Percentiles rank a stretch among this genome's conserved stretches.
Evolutionary conservation across 1,140 invertebrate genomes (phyloP).

Genomic region (Subanguina moxae): DNA sequence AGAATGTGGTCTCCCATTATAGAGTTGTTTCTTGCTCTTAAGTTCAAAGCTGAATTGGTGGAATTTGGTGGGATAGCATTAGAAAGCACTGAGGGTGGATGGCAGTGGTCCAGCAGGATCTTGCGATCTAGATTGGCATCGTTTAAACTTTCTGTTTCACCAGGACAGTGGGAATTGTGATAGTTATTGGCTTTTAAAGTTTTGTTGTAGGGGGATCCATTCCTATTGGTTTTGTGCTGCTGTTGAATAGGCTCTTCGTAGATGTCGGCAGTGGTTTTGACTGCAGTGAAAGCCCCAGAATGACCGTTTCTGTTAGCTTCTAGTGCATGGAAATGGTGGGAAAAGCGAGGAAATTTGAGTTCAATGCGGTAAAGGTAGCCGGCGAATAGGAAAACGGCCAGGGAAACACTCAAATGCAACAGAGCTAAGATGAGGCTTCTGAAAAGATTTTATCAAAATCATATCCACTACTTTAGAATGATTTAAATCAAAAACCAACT

Average conservation of each 20-base stretch:
- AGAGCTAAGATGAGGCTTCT: constrained; percentile 14
- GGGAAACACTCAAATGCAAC: constrained; percentile 13
- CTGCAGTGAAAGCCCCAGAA: neutral
- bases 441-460: constrained; percentile 10
- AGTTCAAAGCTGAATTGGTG: neutral
- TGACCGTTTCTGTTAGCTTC: neutral
- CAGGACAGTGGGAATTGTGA: too few species aligned
- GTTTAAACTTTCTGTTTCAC: too few species aligned
- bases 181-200: too few species aligned
- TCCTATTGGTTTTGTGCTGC: too few species aligned
- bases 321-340: neutral
- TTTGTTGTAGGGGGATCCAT: too few species aligned
- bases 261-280: neutral
- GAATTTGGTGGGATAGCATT: too few species aligned
- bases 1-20: neutral
- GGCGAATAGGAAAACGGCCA: constrained; percentile 17
- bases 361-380: constrained; percentile 18
- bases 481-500: neutral
- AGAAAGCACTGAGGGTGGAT: too few species aligned
- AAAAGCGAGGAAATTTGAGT: constrained; percentile 7
- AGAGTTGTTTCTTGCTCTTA: constrained; percentile 2
- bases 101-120: too few species aligned
- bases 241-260: too few species aligned
- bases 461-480: neutral
- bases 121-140: too few species aligned